Evolutionary conservation across 2,797 vertebrate species (phyloP).

Genomic region (Chelon labrosus): DNA sequence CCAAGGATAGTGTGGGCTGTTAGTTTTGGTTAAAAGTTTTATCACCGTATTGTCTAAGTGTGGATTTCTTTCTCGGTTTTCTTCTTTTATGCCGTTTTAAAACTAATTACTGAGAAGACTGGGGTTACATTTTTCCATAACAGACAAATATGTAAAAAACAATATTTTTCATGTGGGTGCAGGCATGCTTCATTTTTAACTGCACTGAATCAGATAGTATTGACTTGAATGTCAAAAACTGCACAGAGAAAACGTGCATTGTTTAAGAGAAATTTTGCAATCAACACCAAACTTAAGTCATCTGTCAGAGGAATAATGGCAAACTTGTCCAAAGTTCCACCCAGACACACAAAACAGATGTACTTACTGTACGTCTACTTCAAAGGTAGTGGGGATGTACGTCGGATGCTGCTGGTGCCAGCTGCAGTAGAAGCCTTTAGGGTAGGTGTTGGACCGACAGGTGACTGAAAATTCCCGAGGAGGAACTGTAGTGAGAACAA

Average conservation of each 20-base stretch:
- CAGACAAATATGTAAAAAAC: not conserved
- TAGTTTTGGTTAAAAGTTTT: not conserved
- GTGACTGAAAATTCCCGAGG: constrained; percentile 90
- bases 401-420: constrained; percentile 93
- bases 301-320: not conserved
- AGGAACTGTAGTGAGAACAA: constrained; percentile 78
- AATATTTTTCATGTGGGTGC: not conserved
- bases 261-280: not conserved
- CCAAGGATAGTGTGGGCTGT: not conserved
- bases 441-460: constrained; percentile 97
- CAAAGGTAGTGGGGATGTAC: constrained; percentile 93
- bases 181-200: not conserved
- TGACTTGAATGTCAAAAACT: not conserved
- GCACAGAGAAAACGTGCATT: not conserved
- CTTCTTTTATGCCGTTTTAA: not conserved
- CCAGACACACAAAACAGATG: not conserved
- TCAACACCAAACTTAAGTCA: not conserved
- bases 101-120: not conserved
- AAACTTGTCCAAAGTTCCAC: not conserved
- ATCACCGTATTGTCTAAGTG: not conserved
- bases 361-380: constrained; percentile 95
- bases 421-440: constrained; percentile 98
- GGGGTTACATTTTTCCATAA: not conserved
- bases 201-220: not conserved
- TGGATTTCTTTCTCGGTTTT: not conserved